Evolutionary conservation across 2,888 invertebrate species (phyloP).

Genomic region (Oligia latruncula): DNA sequence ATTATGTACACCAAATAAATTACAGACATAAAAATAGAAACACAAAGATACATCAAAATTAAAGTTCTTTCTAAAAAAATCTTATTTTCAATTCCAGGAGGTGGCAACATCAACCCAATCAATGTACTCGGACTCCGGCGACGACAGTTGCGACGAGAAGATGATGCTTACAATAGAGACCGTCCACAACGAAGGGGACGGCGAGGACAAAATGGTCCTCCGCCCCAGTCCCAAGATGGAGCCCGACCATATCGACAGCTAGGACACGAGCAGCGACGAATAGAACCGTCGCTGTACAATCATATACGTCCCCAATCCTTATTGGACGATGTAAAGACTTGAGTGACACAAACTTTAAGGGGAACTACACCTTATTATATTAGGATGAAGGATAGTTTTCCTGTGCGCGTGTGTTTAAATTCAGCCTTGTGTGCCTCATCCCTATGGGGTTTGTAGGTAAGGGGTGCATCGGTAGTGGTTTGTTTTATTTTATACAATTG

Average conservation of each 20-base stretch:
- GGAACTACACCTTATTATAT: conserved; percentile 21
- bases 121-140: conserved; percentile 92
- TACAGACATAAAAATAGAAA: too few species aligned
- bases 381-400: conserved; percentile 7
- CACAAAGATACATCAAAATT: background rate
- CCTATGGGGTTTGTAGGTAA: conserved; percentile 4
- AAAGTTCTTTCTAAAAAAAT: background rate
- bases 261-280: conserved; percentile 73
- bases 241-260: conserved; percentile 81
- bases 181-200: conserved; percentile 91
- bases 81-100: conserved; percentile 63
- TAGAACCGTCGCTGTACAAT: conserved; percentile 66
- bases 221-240: conserved; percentile 81
- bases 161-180: conserved; percentile 94
- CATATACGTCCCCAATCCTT: conserved; percentile 11
- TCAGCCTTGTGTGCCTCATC: conserved; percentile 7
- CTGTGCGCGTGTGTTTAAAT: conserved; percentile 26
- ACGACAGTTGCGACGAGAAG: conserved; percentile 93
- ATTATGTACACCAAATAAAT: too few species aligned
- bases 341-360: conserved; percentile 33
- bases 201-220: conserved; percentile 85
- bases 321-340: conserved; percentile 25
- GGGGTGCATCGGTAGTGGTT: background rate
- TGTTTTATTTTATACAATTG: conserved; percentile 14
- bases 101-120: conserved; percentile 93